phyloP scores from a whole-genome alignment of 2,113 vertebrate genomes.

The Ageneiosus marmoratus region DNA sequence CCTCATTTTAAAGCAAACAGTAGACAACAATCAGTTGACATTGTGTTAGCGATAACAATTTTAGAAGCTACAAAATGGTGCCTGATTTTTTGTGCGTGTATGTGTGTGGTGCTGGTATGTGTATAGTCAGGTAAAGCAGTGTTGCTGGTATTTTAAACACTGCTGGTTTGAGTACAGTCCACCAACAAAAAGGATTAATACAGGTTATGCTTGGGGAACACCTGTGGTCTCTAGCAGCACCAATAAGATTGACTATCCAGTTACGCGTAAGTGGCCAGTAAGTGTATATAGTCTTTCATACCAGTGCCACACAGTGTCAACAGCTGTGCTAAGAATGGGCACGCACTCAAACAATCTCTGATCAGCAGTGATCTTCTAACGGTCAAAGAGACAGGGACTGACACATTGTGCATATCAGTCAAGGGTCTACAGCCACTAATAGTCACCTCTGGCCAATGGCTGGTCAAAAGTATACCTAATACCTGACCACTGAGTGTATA shows the following conservation, averaged over 20 bases:
- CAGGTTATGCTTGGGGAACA: not conserved
- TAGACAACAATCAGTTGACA: not conserved
- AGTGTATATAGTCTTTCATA: slow-evolving; percentile 3
- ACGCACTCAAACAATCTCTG: not conserved
- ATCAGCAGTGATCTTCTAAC: not conserved
- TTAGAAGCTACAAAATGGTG: not conserved
- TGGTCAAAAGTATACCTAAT: not conserved
- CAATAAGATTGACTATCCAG: not conserved
- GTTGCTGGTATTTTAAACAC: not conserved
- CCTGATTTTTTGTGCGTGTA: not conserved
- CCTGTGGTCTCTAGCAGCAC: not conserved
- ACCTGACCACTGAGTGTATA: not conserved
- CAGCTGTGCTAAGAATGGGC: not conserved
- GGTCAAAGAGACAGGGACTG: not conserved
- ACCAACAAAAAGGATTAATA: not conserved
- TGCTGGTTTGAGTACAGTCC: not conserved
- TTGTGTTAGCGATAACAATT: not conserved
- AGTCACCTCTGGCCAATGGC: not conserved
- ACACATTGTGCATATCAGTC: not conserved
- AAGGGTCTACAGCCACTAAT: not conserved
- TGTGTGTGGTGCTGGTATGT: not conserved
- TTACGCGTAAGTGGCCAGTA: not conserved
- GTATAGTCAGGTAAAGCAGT: not conserved
- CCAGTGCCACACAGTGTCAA: not conserved
- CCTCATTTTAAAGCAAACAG: not conserved